These are phyloP conservation scores for Poeciliopsis paucimaculata DNA, from an alignment of 2,797 vertebrate genomes.

Conservation along the genomic window DNA sequence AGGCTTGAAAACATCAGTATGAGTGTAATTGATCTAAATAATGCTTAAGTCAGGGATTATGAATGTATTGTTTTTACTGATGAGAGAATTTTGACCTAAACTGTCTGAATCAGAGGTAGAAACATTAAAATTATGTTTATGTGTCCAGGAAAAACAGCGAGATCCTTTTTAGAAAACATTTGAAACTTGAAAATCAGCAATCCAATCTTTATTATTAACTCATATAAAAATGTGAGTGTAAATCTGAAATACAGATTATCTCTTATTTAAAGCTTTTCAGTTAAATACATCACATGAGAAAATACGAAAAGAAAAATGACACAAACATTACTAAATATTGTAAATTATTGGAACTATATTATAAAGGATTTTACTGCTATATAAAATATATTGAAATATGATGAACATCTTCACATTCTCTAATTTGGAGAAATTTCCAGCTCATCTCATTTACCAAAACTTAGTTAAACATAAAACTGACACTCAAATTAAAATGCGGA, in stretches of 20 bases:
- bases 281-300: neutral
- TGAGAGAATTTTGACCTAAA: neutral
- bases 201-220: neutral
- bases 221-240: neutral
- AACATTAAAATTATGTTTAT: neutral
- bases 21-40: no score
- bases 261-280: neutral
- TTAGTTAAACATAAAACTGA: neutral
- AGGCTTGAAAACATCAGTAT: no score
- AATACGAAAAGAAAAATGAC: neutral
- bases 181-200: neutral
- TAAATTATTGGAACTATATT: neutral
- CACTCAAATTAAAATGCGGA: constrained; percentile 10
- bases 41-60: no score
- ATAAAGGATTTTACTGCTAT: constrained; percentile 3
- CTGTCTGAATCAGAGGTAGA: neutral
- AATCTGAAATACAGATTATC: neutral
- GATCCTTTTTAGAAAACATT: neutral
- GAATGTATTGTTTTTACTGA: neutral
- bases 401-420: neutral
- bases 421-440: constrained; percentile 8
- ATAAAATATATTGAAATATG: constrained; percentile 10
- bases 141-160: neutral
- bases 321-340: neutral
- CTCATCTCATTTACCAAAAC: constrained; percentile 23